Base-by-base conservation (phyloP, 2,113 vertebrate species). In the Panthera tigris region DNA sequence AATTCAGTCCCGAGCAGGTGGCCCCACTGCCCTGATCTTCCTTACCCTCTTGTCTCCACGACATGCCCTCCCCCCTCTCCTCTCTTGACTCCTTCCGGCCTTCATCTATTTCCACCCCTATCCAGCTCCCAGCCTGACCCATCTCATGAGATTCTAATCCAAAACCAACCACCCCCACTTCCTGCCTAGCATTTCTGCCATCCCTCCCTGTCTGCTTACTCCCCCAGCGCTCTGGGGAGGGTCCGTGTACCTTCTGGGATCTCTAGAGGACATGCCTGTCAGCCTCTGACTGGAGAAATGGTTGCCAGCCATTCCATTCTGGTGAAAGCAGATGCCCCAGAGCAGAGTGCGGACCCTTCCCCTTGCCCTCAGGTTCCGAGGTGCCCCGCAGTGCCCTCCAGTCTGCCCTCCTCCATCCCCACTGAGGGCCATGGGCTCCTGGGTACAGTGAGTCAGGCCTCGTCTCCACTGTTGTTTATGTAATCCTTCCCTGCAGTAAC, bases 401-500 rank as follows among this genome's bases (percentile, higher is more conserved):
- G 0, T 6, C 18, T 66, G 33, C 50, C 89, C 15, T 57, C 23
- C 69, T 69, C 27, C 14, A 13, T 45, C n/a, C 36, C 11, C 21
- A 5, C 25, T 1, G 48, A 92, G 89, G 45, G 71, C 79, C 69
- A 19, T 1, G 18, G 71, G 66, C 85, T 96, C 66, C 85, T 81
- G 93, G 95, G 97, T 86, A 74, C 83, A 71, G 88, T 36, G 86
- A 85, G 63, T 82, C 87, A 19, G 96, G 87, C 83, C 94, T 41
- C 57, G 50, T 97, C 96, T 69, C 93, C 18, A 25, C 98, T 94
- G 98, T 98, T 99, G 99, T 99, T 99, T 99, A 99, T 99, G 98
- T 98, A 99, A 99, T 99, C 98, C 98, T 99, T 98, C 98, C 98
- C 98, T 98, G 98, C 98, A 98, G 99, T 98, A 99, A 99, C 98